Evolutionary conservation across 2,113 vertebrate genomes (phyloP).

Genomic region (Ceratotherium simum): DNA sequence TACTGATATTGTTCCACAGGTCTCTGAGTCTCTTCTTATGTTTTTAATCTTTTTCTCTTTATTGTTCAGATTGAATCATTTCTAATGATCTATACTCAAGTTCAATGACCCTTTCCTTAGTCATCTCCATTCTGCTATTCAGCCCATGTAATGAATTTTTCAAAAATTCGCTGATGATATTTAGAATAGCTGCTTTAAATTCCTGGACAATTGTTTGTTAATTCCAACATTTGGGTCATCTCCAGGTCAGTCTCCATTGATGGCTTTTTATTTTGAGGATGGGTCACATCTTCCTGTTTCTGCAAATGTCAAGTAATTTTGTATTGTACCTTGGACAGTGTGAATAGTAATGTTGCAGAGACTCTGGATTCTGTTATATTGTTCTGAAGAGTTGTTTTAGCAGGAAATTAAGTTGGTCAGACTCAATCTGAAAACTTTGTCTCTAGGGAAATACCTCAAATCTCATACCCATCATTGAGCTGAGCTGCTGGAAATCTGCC

Average conservation of each 20-base stretch:
- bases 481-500: neutral
- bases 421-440: neutral
- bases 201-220: neutral
- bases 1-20: neutral
- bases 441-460: neutral
- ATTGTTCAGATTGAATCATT: neutral
- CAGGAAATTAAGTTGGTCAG: neutral
- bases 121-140: neutral
- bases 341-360: neutral
- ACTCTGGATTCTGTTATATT: neutral
- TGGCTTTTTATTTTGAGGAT: neutral
- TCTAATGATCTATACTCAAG: neutral
- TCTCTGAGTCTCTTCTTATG: neutral
- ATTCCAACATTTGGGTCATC: neutral
- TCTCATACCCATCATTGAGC: neutral
- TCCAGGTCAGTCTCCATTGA: neutral
- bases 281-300: neutral
- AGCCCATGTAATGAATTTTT: neutral
- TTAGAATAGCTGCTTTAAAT: constrained; percentile 1
- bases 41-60: neutral
- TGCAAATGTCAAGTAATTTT: neutral
- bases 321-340: neutral
- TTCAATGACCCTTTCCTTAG: neutral
- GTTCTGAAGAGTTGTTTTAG: neutral
- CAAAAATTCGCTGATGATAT: neutral